Evolutionary conservation across 2,113 vertebrate genomes (phyloP).

Genomic region (Connochaetes taurinus): DNA sequence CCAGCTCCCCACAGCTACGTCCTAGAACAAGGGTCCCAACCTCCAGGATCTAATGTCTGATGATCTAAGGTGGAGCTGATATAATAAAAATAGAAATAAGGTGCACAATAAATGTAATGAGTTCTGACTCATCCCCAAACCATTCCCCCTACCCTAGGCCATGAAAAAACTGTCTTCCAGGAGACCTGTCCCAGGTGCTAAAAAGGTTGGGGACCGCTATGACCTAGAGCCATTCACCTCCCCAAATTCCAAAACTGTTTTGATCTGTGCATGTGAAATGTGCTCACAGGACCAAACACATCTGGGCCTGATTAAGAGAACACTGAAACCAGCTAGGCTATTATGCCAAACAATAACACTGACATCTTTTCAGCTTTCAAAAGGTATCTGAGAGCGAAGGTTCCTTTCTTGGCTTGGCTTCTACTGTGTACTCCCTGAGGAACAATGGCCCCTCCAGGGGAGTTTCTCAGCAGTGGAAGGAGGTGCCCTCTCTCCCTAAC

Average conservation of each 20-base stretch:
- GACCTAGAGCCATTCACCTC: background rate
- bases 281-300: background rate
- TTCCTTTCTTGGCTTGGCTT: background rate
- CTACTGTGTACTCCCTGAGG: background rate
- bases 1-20: no score
- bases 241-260: background rate
- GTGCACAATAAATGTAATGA: background rate
- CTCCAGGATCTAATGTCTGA: background rate
- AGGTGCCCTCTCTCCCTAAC: no score
- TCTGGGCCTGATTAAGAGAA: conserved; percentile 30
- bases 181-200: background rate
- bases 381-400: background rate
- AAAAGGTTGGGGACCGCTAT: background rate
- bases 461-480: background rate
- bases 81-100: background rate
- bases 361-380: conserved; percentile 19
- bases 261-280: background rate
- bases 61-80: background rate
- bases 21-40: background rate
- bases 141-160: background rate
- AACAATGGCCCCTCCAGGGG: background rate
- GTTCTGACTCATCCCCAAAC: background rate
- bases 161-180: background rate
- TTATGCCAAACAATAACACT: background rate
- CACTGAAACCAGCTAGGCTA: background rate